These are phyloP conservation scores for Amphimallon solstitiale DNA, from an alignment of 2,888 invertebrate species.

Conservation along the genomic window DNA sequence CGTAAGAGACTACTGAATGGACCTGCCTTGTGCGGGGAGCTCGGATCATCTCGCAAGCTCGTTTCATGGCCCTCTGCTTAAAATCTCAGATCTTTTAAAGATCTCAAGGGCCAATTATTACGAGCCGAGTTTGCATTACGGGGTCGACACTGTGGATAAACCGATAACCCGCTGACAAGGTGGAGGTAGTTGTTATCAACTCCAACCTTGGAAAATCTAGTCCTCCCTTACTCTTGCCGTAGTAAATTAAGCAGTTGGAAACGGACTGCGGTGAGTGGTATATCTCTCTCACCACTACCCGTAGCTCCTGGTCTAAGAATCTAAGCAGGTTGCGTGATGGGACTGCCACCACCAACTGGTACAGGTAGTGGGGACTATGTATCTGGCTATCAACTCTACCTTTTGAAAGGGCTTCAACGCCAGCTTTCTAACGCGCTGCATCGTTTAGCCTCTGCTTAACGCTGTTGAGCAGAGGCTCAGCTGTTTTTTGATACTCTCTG, in stretches of 20 bases:
- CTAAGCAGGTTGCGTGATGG: constrained; percentile 42
- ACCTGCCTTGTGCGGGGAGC: constrained; percentile 48
- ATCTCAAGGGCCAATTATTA: constrained; percentile 44
- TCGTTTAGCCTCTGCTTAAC: no score
- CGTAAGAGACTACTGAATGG: constrained; percentile 39
- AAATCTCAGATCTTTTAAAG: constrained; percentile 29
- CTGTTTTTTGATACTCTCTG: constrained; percentile 39
- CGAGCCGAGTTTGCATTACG: constrained; percentile 44
- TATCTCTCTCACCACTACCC: constrained; percentile 48
- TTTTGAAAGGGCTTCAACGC: constrained; percentile 59
- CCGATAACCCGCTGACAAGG: constrained; percentile 21
- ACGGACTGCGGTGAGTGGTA: constrained; percentile 50
- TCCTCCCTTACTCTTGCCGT: constrained; percentile 53
- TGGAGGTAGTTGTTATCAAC: constrained; percentile 44
- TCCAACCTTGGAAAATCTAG: constrained; percentile 53
- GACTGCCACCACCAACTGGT: constrained; percentile 54
- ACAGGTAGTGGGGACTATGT: constrained; percentile 58
- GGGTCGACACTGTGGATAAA: constrained; percentile 45
- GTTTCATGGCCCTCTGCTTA: constrained; percentile 41
- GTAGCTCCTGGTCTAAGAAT: constrained; percentile 50
- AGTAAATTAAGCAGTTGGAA: constrained; percentile 49
- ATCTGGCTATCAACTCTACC: constrained; percentile 53
- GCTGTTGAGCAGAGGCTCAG: constrained; percentile 23
- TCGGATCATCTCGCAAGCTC: constrained; percentile 50
- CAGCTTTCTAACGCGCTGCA: constrained; percentile 51